Percentiles rank a stretch among this genome's conserved stretches.
phyloP scores from a whole-genome alignment of 2,113 vertebrate species.

The Oncorhynchus masou region DNA sequence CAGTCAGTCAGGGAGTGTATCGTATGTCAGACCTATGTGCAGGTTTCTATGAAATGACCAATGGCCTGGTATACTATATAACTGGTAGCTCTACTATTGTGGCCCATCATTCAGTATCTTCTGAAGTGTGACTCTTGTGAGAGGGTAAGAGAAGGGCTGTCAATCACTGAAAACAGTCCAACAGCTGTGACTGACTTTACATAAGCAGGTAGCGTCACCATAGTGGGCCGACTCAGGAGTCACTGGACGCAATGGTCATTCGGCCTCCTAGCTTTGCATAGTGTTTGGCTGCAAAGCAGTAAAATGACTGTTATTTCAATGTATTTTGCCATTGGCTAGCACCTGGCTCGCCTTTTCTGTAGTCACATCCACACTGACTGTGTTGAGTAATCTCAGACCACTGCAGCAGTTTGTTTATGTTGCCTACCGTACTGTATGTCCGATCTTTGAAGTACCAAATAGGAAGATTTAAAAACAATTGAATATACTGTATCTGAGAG shows the following conservation, averaged over 20 bases:
- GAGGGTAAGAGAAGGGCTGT: background rate
- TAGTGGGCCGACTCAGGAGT: background rate
- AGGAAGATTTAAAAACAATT: too few relatives aligned
- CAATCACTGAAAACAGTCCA: too few relatives aligned
- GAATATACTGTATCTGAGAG: background rate
- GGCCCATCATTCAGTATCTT: background rate
- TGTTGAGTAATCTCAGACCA: too few relatives aligned
- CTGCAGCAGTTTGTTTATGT: too few relatives aligned
- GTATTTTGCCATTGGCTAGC: too few relatives aligned
- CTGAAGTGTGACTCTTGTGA: background rate
- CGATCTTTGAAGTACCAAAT: too few relatives aligned
- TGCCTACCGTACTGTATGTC: too few relatives aligned
- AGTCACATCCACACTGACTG: too few relatives aligned
- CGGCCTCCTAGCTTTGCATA: constrained; percentile 3
- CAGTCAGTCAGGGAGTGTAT: too few relatives aligned
- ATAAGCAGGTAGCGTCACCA: background rate
- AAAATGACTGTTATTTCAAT: too few relatives aligned
- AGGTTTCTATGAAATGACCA: background rate
- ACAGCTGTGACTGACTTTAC: background rate
- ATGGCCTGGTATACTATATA: background rate
- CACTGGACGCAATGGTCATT: background rate
- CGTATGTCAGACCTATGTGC: too few relatives aligned
- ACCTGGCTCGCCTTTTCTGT: too few relatives aligned
- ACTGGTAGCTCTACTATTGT: background rate
- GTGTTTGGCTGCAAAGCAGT: background rate